Conservation (phyloP, 2,797 vertebrate species). For the Taeniopygia guttata region DNA sequence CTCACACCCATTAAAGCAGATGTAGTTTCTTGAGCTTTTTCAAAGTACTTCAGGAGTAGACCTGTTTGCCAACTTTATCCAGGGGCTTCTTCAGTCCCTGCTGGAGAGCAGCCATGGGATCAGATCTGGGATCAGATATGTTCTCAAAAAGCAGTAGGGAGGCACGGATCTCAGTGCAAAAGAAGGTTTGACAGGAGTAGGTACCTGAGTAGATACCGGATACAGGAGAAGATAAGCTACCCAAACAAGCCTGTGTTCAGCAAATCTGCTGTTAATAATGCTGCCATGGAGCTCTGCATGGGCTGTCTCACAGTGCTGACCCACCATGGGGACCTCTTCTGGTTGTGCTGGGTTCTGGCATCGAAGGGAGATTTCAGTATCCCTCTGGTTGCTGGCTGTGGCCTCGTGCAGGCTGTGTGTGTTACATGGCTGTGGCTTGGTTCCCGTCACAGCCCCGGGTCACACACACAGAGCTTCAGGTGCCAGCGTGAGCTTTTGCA, state of each 20-base stretch:
- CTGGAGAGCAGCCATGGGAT: neutral
- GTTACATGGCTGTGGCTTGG: neutral
- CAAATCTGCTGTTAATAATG: neutral
- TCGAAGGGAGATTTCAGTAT: neutral
- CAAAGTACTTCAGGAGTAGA: neutral
- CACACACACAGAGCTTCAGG: neutral
- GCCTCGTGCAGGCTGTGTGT: fast-evolving
- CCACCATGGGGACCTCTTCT: neutral
- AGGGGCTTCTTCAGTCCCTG: neutral
- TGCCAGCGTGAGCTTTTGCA: neutral
- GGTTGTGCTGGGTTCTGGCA: neutral
- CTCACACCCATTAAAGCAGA: neutral
- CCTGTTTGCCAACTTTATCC: neutral
- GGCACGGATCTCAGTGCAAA: neutral
- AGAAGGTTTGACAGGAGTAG: neutral
- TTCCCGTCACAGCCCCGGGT: neutral
- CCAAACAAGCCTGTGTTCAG: neutral
- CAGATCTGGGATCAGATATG: neutral
- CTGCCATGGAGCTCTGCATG: neutral
- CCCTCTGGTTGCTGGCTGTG: neutral
- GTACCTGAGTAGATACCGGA: neutral
- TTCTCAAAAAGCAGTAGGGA: neutral
- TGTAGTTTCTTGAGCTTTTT: neutral
- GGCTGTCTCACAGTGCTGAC: neutral
- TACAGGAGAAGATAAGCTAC: neutral